Evolutionary conservation across 2,888 invertebrate species (phyloP).

Genomic region (Catonia carolina): DNA sequence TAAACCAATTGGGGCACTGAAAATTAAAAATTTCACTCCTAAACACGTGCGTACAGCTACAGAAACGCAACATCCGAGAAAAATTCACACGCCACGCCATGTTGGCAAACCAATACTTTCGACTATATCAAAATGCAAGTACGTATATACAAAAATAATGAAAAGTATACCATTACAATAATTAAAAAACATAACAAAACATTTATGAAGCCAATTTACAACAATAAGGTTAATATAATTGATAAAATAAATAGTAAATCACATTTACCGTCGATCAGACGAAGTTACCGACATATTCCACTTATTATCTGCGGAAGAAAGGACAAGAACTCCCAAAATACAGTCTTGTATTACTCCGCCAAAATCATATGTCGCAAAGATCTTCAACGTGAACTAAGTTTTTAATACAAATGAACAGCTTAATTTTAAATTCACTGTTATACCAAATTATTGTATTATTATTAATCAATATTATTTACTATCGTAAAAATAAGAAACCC

Average conservation of each 20-base stretch:
- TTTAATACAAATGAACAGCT: too few relatives aligned
- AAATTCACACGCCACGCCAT: conserved; percentile 29
- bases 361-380: conserved; percentile 2
- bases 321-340: conserved; percentile 3
- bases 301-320: conserved; percentile 11
- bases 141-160: background rate
- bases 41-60: too few relatives aligned
- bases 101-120: conserved; percentile 26
- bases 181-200: background rate
- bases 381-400: too few relatives aligned
- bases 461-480: too few relatives aligned
- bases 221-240: background rate
- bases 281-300: conserved; percentile 59
- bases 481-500: too few relatives aligned
- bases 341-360: conserved; percentile 2
- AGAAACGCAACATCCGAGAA: background rate
- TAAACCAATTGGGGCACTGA: too few relatives aligned
- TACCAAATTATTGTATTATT: too few relatives aligned
- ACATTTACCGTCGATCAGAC: conserved; percentile 67
- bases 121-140: background rate
- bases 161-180: background rate
- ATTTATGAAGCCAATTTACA: background rate
- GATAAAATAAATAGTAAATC: background rate
- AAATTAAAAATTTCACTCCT: too few relatives aligned
- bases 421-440: too few relatives aligned